phyloP scores from a whole-genome alignment of 2,888 invertebrate species.

The Apamea monoglypha region DNA sequence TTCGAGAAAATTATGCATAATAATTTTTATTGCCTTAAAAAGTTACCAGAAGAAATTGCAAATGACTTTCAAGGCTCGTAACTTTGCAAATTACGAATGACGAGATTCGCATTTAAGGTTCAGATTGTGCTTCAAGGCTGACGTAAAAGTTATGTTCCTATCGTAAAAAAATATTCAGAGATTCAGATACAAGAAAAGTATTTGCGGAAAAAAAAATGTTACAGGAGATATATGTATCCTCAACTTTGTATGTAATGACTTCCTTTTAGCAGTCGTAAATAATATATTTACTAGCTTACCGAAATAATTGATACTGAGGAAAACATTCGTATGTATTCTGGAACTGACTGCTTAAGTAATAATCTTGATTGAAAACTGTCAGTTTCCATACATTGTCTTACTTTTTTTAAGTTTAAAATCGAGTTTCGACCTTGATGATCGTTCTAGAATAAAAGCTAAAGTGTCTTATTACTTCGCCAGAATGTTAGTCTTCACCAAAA shows the following conservation, averaged over 20 bases:
- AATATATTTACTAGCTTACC: neutral
- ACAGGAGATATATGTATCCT: neutral
- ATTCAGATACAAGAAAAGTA: neutral
- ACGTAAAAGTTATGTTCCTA: conserved; percentile 25
- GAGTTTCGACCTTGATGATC: too few species aligned
- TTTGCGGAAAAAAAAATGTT: neutral
- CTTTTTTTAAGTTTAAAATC: neutral
- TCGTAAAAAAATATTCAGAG: conserved; percentile 17
- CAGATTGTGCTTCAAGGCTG: conserved; percentile 27
- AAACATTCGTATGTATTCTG: neutral
- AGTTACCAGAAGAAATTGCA: conserved; percentile 48
- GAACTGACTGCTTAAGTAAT: neutral
- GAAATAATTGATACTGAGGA: neutral
- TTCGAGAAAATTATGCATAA: conserved; percentile 15
- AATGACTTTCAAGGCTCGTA: conserved; percentile 55
- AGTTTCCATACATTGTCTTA: neutral
- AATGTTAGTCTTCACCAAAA: neutral
- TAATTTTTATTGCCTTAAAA: conserved; percentile 41
- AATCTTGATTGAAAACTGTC: neutral
- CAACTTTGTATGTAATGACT: too few species aligned
- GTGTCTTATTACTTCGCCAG: neutral
- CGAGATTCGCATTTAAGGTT: conserved; percentile 39
- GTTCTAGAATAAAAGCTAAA: neutral
- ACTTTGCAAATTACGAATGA: conserved; percentile 51
- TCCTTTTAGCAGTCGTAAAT: neutral